Percentiles rank a stretch among this genome's conserved stretches.
Conservation (phyloP, 1,140 invertebrate genomes). For the Arctopsyche grandis region DNA sequence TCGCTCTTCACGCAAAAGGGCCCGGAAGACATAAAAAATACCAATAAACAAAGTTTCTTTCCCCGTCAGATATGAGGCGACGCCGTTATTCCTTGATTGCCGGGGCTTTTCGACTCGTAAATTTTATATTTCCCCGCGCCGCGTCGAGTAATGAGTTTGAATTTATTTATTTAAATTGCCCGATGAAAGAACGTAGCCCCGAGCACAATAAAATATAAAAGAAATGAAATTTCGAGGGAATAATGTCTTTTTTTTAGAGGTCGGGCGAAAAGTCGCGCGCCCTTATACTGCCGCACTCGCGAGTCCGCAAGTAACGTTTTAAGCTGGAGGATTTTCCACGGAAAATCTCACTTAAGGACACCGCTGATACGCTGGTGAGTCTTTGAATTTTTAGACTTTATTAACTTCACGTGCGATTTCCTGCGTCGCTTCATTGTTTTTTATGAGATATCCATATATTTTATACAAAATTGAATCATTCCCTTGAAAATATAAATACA, state of each 20-base stretch:
- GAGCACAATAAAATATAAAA: slow-evolving; percentile 44
- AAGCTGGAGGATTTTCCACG: slow-evolving; percentile 13
- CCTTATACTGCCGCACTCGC: not conserved
- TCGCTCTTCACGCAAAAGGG: slow-evolving; percentile 4
- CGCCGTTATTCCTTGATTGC: slow-evolving; percentile 41
- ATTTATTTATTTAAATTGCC: slow-evolving; percentile 47
- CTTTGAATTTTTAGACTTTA: too few species aligned
- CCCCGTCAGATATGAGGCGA: slow-evolving; percentile 33
- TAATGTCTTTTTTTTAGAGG: slow-evolving; percentile 34
- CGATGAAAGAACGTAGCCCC: slow-evolving; percentile 37
- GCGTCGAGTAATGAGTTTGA: slow-evolving; percentile 43
- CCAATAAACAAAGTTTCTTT: slow-evolving; percentile 43
- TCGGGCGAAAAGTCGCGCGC: not conserved
- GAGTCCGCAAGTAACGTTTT: not conserved
- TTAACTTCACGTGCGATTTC: too few species aligned
- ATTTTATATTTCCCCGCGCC: slow-evolving; percentile 42
- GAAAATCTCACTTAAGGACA: slow-evolving; percentile 21
- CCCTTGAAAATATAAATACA: too few species aligned
- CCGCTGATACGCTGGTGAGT: not conserved
- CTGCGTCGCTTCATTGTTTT: too few species aligned
- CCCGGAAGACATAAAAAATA: slow-evolving; percentile 36
- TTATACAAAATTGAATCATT: too few species aligned
- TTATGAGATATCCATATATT: too few species aligned
- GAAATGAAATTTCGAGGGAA: slow-evolving; percentile 39
- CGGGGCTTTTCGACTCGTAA: slow-evolving; percentile 41